Conservation (phyloP, 2,113 vertebrate genomes). For the Colossoma macropomum region DNA sequence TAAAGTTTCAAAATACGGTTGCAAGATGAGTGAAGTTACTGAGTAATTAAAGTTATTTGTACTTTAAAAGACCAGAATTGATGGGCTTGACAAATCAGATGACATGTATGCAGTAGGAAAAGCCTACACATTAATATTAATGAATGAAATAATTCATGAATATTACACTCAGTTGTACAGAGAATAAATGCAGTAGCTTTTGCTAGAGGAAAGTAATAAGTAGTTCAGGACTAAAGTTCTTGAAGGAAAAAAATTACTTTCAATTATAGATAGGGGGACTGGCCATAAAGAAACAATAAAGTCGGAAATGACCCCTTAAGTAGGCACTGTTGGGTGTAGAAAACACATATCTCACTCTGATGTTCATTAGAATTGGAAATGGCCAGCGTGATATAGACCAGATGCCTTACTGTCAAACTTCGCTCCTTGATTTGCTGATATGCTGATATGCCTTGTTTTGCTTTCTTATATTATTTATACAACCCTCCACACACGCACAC, state of each 20-base stretch:
- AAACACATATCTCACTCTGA: neutral
- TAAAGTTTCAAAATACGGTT: too few relatives aligned
- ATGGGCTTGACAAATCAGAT: too few relatives aligned
- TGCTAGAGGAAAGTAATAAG: slow-evolving; percentile 12
- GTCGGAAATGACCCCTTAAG: neutral
- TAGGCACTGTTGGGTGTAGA: neutral
- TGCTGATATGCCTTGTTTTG: neutral
- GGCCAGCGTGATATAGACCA: neutral
- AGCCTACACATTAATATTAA: neutral
- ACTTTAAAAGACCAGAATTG: too few relatives aligned
- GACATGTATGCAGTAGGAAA: neutral
- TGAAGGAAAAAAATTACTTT: slow-evolving; percentile 2
- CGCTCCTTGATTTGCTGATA: neutral
- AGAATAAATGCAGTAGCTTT: slow-evolving; percentile 10
- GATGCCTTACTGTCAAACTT: neutral
- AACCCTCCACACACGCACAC: too few relatives aligned
- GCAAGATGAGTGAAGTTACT: too few relatives aligned
- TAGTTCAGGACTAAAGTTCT: slow-evolving; percentile 6
- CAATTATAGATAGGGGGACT: slow-evolving; percentile 32
- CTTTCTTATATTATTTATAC: neutral
- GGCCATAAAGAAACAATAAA: slow-evolving; percentile 22
- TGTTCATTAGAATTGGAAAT: neutral
- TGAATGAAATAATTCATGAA: slow-evolving; percentile 35
- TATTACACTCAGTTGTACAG: slow-evolving; percentile 20
- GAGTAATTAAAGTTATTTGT: too few relatives aligned